phyloP scores from a whole-genome alignment of 2,113 vertebrate genomes.

The Elaphurus davidianus region DNA sequence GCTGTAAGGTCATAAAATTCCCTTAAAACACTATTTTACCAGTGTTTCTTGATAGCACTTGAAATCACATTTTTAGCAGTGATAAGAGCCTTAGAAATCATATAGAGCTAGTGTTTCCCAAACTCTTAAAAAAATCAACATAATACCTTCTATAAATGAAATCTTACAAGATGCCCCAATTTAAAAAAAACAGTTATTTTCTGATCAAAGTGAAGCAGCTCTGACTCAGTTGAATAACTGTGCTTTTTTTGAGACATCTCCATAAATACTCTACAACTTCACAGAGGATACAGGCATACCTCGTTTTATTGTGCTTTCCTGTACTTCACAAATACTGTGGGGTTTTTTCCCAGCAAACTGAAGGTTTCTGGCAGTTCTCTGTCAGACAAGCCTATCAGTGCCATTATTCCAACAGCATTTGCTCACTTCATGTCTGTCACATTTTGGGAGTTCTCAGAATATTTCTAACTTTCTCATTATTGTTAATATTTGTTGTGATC shows the following conservation, averaged over 20 bases:
- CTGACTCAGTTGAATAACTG: not conserved
- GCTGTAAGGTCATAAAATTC: not conserved
- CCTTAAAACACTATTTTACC: not conserved
- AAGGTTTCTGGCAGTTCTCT: not conserved
- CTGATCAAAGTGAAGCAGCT: not conserved
- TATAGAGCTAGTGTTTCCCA: not conserved
- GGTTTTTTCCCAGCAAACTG: not conserved
- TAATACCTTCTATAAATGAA: constrained; percentile 8
- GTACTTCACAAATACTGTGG: not conserved
- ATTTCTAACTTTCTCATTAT: not conserved
- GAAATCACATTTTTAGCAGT: not conserved
- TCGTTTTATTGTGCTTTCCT: not conserved
- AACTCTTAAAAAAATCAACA: not conserved
- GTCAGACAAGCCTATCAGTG: not conserved
- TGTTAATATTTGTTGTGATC: not conserved
- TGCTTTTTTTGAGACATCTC: not conserved
- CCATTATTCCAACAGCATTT: not conserved
- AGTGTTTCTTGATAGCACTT: not conserved
- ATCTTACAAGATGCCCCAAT: not conserved
- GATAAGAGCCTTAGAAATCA: not conserved
- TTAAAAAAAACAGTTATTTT: not conserved
- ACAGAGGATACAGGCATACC: not conserved
- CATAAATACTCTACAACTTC: not conserved
- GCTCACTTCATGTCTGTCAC: not conserved
- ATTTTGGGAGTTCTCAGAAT: not conserved